Percentiles rank a stretch among this genome's conserved stretches.
Conservation (phyloP, 1,140 invertebrate genomes). For the Brachionus plicatilis region DNA sequence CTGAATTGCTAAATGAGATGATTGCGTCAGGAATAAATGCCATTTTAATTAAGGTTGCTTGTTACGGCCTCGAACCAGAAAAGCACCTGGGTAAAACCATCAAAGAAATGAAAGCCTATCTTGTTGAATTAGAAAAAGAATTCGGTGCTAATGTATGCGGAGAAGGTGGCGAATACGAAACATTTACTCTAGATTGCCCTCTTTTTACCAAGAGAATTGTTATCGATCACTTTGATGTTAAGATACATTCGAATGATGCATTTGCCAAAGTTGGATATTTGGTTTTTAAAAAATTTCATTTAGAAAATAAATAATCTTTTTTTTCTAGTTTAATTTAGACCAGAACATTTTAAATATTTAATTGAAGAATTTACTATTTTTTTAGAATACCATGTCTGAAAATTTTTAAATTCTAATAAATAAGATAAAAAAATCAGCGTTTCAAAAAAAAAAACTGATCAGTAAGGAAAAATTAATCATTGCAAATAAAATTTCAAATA, state of each 20-base stretch:
- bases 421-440: no score
- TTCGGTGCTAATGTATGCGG: conserved; percentile 88
- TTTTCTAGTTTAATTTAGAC: neutral
- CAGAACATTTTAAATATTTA: neutral
- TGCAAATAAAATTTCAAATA: no score
- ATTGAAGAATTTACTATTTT: neutral
- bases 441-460: no score
- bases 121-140: conserved; percentile 69
- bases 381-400: neutral
- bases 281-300: conserved; percentile 16
- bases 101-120: conserved; percentile 73
- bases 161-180: conserved; percentile 98
- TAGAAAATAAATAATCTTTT: conserved; percentile 13
- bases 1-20: conserved; percentile 92
- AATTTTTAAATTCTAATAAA: no score
- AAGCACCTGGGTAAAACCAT: conserved; percentile 78
- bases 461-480: no score
- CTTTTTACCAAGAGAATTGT: conserved; percentile 72
- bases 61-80: conserved; percentile 68
- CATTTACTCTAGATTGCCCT: conserved; percentile 91
- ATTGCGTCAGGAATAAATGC: conserved; percentile 83
- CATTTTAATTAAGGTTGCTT: conserved; percentile 91
- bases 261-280: conserved; percentile 35
- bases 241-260: conserved; percentile 35
- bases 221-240: neutral